These are phyloP conservation scores for Microplitis demolitor DNA, from an alignment of 1,140 invertebrate species.

Conservation along the genomic window DNA sequence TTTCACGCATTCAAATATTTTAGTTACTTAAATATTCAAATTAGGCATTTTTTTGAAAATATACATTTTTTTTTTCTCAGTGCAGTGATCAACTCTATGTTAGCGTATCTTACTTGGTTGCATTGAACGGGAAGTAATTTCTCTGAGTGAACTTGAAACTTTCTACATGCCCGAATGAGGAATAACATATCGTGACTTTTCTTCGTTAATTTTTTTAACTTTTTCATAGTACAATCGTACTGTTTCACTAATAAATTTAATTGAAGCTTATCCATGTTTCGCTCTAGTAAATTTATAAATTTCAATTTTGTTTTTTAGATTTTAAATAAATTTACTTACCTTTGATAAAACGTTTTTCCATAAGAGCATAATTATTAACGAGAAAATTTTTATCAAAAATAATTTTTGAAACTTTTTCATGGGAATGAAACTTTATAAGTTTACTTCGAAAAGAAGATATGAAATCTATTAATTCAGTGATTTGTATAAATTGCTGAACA, in stretches of 20 bases:
- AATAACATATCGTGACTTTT: slow-evolving; percentile 34
- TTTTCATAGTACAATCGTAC: slow-evolving; percentile 36
- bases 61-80: too few species aligned
- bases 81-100: neutral
- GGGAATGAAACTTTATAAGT: slow-evolving; percentile 31
- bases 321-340: neutral
- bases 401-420: slow-evolving; percentile 35
- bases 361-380: slow-evolving; percentile 26
- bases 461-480: slow-evolving; percentile 33
- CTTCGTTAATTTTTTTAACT: slow-evolving; percentile 30
- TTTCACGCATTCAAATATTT: too few species aligned
- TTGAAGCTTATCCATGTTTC: slow-evolving; percentile 35
- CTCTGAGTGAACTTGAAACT: slow-evolving; percentile 47
- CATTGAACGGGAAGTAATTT: slow-evolving; percentile 31
- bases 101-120: neutral
- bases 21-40: too few species aligned
- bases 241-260: slow-evolving; percentile 36
- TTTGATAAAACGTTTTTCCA: slow-evolving; percentile 35
- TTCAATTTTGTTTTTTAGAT: neutral
- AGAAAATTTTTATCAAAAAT: slow-evolving; percentile 37
- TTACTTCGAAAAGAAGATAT: slow-evolving; percentile 41
- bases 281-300: slow-evolving; percentile 35
- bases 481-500: slow-evolving; percentile 34
- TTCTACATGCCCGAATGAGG: slow-evolving; percentile 42
- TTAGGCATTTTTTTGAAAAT: too few species aligned